Base-by-base conservation (phyloP, 2,888 invertebrate species). In the Pollenia griseotomentosa region DNA sequence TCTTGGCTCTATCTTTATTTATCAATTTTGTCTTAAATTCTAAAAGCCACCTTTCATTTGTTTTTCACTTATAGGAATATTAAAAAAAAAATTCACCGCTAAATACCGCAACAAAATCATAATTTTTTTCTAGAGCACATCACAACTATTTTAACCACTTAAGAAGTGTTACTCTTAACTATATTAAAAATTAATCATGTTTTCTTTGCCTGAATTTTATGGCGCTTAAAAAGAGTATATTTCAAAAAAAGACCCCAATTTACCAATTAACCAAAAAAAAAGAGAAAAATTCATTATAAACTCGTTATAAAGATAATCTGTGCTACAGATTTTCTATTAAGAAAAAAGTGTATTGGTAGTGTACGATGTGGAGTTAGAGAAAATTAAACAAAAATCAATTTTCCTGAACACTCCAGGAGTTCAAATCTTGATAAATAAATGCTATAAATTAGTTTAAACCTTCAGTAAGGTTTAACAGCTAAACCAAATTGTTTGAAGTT, bases 371-470 rank as follows among this genome's bases (percentile, higher is more conserved):
- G 23, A 55, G 66, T 51, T 12, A n/a, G 16, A 75, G 53, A 46
- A 53, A 61, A 16, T 33, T 6, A 57, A 66, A 55, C 12, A 19
- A 78, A 81, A 82, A 78, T 73, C 63, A 68, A 74, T 86, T 86
- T 83, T 65, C 55, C 19, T 73, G 42, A 59, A 40, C 66, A 81
- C 71, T 44, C 51, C 23, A 61, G 57, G 16, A 78, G n/a, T 19
- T 73, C 16, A 16, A 83, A 83, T 86, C 80, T 77, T 77, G 86
- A 86, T 86, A 71, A 80, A 65, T 44, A 66, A 80, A 80, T 75
- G 83, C 83, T 80, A 86, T 86, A 86, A 83, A 86, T 86, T 86
- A 86, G 83, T 86, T 86, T 83, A 80, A n/a, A 83, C 71, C 70
- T 33, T 80, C 74, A 71, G 81, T 75, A 59, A 80, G 83, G 75